These are phyloP conservation scores for Plestiodon gilberti DNA, from an alignment of 2,113 vertebrate species.

Conservation along the genomic window DNA sequence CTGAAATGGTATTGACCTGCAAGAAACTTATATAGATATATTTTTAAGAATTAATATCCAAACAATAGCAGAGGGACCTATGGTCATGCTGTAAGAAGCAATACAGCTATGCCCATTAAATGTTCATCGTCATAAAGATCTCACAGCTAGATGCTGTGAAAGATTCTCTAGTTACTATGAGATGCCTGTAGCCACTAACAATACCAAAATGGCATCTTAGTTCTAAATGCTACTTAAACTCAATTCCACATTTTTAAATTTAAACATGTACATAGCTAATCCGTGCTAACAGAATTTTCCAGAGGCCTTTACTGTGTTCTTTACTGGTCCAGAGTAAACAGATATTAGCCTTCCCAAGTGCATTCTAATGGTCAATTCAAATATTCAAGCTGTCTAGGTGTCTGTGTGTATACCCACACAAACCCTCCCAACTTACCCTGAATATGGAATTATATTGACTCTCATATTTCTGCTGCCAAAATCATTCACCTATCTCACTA, in stretches of 20 bases:
- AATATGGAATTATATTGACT: not conserved
- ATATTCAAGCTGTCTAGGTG: not conserved
- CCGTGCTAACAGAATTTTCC: not conserved
- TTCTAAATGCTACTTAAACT: not conserved
- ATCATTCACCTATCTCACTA: too few relatives aligned
- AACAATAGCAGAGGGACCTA: not conserved
- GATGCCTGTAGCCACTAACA: not conserved
- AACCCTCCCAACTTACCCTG: not conserved
- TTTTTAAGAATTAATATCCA: not conserved
- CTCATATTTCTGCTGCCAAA: not conserved
- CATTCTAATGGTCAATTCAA: too few relatives aligned
- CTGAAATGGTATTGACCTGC: slow-evolving; percentile 48
- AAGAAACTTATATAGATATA: not conserved
- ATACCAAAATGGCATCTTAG: too few relatives aligned
- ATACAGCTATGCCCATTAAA: not conserved
- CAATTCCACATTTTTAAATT: not conserved
- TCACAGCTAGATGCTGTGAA: not conserved
- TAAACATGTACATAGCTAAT: not conserved
- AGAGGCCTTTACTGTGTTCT: not conserved
- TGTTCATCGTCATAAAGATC: not conserved
- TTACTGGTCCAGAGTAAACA: not conserved
- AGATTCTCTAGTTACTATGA: not conserved
- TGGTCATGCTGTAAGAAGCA: not conserved
- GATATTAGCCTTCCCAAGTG: too few relatives aligned
- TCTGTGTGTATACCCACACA: not conserved